Evolutionary conservation across 2,113 vertebrate species (phyloP).

Genomic region (Ascaphus truei): DNA sequence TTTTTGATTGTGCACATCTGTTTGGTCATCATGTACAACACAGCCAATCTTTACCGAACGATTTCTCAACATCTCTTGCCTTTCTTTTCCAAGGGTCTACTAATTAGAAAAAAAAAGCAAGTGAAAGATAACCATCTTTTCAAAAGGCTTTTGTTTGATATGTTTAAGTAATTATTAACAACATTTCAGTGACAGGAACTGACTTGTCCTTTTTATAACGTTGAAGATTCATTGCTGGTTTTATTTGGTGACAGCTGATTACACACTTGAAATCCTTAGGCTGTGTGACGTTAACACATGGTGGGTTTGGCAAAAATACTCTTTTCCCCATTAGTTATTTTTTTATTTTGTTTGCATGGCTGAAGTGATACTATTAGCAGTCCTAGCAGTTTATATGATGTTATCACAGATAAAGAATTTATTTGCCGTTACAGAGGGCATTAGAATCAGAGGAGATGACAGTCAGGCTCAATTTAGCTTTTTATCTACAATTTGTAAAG

Average conservation of each 20-base stretch:
- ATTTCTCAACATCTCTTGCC: neutral
- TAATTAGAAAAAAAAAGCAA: neutral
- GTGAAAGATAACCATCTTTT: slow-evolving; percentile 12
- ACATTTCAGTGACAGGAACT: slow-evolving; percentile 19
- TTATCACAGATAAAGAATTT: slow-evolving; percentile 9
- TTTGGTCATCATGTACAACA: neutral
- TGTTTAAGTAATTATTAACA: slow-evolving; percentile 24
- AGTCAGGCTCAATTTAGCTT: neutral
- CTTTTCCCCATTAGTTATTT: neutral
- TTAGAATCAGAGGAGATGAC: neutral
- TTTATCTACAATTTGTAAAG: slow-evolving; percentile 19
- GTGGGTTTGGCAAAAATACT: slow-evolving; percentile 1
- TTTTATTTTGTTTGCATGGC: neutral
- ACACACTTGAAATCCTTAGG: slow-evolving; percentile 26
- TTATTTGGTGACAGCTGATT: slow-evolving; percentile 35
- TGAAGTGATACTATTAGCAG: slow-evolving; percentile 5
- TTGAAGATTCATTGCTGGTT: slow-evolving; percentile 31
- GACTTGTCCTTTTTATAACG: slow-evolving; percentile 28
- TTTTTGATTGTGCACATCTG: neutral
- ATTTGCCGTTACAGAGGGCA: slow-evolving; percentile 4
- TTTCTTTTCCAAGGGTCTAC: slow-evolving; percentile 5
- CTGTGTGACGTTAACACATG: slow-evolving; percentile 13
- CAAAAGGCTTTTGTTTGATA: slow-evolving; percentile 13
- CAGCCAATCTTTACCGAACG: neutral
- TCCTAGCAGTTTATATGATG: slow-evolving; percentile 1